Percentiles rank a stretch among this genome's conserved stretches.
Conservation (phyloP, 2,888 invertebrate species). For the Chrysolina americana region DNA sequence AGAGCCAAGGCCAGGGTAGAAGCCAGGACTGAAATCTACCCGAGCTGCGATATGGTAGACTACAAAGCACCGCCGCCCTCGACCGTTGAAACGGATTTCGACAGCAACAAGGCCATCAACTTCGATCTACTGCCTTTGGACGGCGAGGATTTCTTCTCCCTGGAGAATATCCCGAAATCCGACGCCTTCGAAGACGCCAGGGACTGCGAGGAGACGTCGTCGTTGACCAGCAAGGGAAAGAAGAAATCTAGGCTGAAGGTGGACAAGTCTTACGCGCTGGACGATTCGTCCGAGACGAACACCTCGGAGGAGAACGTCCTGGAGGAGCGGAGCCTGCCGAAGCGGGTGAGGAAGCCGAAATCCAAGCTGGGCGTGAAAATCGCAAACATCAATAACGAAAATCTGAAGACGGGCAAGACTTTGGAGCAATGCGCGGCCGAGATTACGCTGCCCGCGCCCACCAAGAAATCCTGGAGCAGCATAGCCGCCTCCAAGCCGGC, state of each 20-base stretch:
- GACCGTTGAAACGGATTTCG: conserved; percentile 1
- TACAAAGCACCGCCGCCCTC: conserved; percentile 6
- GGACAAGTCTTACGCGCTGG: conserved; percentile 35
- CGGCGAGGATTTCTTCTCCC: conserved; percentile 56
- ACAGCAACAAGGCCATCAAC: conserved; percentile 33
- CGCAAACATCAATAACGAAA: conserved; percentile 52
- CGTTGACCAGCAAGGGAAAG: conserved; percentile 33
- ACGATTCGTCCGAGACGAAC: conserved; percentile 45
- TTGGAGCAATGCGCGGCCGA: conserved; percentile 46
- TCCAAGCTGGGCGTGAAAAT: conserved; percentile 67
- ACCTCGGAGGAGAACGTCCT: conserved; percentile 50
- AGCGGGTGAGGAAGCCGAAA: conserved; percentile 66
- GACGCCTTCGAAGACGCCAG: conserved; percentile 59
- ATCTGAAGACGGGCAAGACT: conserved; percentile 47
- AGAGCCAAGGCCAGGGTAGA: conserved; percentile 1
- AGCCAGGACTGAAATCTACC: conserved; percentile 20
- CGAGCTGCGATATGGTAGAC: neutral
- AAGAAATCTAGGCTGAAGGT: conserved; percentile 32
- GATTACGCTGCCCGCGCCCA: conserved; percentile 57
- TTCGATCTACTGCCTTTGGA: conserved; percentile 56
- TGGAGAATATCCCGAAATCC: conserved; percentile 53
- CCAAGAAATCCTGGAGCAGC: conserved; percentile 73
- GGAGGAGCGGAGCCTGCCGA: conserved; percentile 54
- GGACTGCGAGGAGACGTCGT: conserved; percentile 51
- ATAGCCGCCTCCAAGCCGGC: conserved; percentile 68